phyloP scores from a whole-genome alignment of 2,113 vertebrate genomes.

The Heloderma charlesbogerti region DNA sequence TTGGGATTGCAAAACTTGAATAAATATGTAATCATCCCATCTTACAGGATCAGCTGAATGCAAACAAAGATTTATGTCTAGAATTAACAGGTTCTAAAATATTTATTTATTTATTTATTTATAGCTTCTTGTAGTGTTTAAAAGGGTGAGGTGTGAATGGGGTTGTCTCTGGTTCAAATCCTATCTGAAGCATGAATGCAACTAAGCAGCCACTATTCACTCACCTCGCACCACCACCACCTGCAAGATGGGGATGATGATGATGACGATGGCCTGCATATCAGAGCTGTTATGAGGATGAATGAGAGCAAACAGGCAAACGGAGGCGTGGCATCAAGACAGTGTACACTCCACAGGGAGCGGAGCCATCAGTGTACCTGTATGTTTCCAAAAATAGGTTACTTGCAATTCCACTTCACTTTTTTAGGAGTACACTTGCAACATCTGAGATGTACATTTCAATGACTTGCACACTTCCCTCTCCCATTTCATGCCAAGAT shows the following conservation, averaged over 20 bases:
- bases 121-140: neutral
- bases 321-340: neutral
- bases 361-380: neutral
- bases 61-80: neutral
- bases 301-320: neutral
- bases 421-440: neutral
- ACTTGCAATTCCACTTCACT: neutral
- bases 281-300: neutral
- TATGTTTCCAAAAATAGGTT: neutral
- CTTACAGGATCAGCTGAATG: neutral
- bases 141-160: neutral
- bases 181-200: neutral
- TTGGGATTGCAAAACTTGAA: neutral
- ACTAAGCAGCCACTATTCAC: neutral
- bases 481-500: too few species aligned
- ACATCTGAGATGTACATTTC: neutral
- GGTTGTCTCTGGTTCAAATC: neutral
- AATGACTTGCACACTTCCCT: too few species aligned
- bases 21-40: neutral
- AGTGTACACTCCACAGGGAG: neutral
- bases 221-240: neutral
- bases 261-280: neutral
- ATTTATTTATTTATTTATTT: neutral
- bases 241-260: neutral
- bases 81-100: conserved; percentile 1